These are phyloP conservation scores for Cantharis rufa DNA, from an alignment of 2,888 invertebrate species.

Conservation along the genomic window DNA sequence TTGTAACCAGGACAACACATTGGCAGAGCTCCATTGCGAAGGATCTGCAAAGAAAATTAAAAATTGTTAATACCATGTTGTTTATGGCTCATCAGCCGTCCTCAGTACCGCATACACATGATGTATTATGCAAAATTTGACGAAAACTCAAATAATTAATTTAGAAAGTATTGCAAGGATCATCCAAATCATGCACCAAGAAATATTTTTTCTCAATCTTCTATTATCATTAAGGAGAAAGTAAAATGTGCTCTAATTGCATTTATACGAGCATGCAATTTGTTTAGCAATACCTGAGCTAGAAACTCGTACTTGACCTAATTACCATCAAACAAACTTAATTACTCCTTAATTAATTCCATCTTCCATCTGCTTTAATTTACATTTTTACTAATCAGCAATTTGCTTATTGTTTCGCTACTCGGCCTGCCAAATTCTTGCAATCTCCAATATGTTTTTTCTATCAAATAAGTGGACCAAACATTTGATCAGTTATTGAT, in stretches of 20 bases:
- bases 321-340: conserved; percentile 8
- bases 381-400: background rate
- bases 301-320: conserved; percentile 28
- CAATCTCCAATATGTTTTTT: background rate
- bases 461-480: background rate
- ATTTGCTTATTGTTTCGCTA: background rate
- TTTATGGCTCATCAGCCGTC: no score
- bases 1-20: conserved; percentile 88
- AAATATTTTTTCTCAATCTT: background rate
- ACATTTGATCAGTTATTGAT: background rate
- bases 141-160: background rate
- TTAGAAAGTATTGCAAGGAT: background rate
- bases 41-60: conserved; percentile 71
- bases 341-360: conserved; percentile 6
- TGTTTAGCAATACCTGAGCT: conserved; percentile 22
- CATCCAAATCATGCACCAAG: background rate
- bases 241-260: conserved; percentile 19
- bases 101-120: no score
- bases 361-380: conserved; percentile 6
- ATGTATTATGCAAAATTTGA: background rate
- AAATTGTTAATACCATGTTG: no score
- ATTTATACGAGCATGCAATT: conserved; percentile 12
- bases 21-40: conserved; percentile 79
- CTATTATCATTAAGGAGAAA: conserved; percentile 14
- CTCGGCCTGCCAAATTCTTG: background rate